Base-by-base conservation (phyloP, 2,797 vertebrate species). In the Brachymystax lenok region DNA sequence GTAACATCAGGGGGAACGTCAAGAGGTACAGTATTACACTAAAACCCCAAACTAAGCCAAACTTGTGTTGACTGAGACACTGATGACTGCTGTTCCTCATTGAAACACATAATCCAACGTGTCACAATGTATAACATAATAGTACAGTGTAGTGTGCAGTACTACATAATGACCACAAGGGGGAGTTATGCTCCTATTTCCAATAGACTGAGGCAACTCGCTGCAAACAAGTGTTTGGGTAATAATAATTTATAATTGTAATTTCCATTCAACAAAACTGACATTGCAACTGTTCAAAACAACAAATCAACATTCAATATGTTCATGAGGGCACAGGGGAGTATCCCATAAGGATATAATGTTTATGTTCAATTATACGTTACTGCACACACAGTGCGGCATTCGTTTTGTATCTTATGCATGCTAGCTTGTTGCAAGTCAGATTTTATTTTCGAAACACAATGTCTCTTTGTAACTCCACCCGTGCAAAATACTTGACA, bases 91-190 rank as follows among this genome's bases (percentile, higher is more conserved):
- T 3, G 21, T 61, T 61, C 59, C 59, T 24, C 59, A 61, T 59
- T 59, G 19, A n/a, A 59, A 59, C 5, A 21, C 56, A 61, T 61
- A 66, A 13, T 27, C 63, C 21, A 63, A 28, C 40, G 2, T 33
- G 24, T 64, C 64, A 67, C 3, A 33, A 67, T 13, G 28, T 68
- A 33, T 8, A 46, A 13, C 40, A 46, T 46, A 46, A 13, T 30
- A 68, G 4, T 30, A 30, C 19, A 27, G 61, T 12, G 21, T 33
- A 33, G 28, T 28, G 30, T 35, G 28, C 64, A 70, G 2, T 46
- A 8, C 33, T 35, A 28, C 16, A 66, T 59, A 68, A 59, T 76
- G 66, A 76, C 71, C 80, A 76, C 68, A 24, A 74, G 77, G 66
- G 80, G 77, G 71, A 52, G 71, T 33, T 68, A 28, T 19, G 52